Conservation (phyloP, 2,888 invertebrate species). For the Agrochola macilenta region DNA sequence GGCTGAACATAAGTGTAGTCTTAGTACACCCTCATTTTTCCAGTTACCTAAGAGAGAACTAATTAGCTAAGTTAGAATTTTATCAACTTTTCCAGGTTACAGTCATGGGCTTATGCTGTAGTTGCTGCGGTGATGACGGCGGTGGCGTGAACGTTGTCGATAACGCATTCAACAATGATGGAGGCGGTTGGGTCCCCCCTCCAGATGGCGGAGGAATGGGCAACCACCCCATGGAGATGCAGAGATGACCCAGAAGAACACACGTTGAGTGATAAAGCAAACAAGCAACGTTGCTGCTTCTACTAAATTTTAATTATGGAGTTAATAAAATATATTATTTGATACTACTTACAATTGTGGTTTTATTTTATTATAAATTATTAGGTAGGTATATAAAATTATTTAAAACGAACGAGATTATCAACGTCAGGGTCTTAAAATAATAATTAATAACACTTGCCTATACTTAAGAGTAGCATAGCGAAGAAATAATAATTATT, state of each 20-base stretch:
- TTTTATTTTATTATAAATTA: neutral
- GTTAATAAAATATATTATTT: constrained; percentile 25
- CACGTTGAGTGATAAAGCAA: constrained; percentile 22
- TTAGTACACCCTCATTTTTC: neutral
- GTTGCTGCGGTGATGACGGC: constrained; percentile 67
- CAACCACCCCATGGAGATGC: constrained; percentile 56
- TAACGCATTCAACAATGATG: constrained; percentile 57
- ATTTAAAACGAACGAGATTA: no score
- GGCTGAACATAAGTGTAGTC: neutral
- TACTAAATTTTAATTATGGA: constrained; percentile 7
- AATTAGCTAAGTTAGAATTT: neutral
- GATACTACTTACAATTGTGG: neutral
- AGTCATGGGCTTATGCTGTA: constrained; percentile 77
- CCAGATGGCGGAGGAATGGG: constrained; percentile 68
- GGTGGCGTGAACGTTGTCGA: constrained; percentile 73
- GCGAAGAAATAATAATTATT: neutral
- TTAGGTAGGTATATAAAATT: no score
- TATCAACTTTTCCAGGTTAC: constrained; percentile 22
- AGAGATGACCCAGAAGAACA: constrained; percentile 55
- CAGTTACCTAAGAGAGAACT: neutral
- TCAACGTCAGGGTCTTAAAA: neutral
- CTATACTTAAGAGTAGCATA: no score
- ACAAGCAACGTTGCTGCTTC: constrained; percentile 14
- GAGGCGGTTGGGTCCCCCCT: constrained; percentile 49
- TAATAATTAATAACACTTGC: neutral